Evolutionary conservation across 2,888 invertebrate genomes (phyloP).

Genomic region (Stegana nigrithorax): DNA sequence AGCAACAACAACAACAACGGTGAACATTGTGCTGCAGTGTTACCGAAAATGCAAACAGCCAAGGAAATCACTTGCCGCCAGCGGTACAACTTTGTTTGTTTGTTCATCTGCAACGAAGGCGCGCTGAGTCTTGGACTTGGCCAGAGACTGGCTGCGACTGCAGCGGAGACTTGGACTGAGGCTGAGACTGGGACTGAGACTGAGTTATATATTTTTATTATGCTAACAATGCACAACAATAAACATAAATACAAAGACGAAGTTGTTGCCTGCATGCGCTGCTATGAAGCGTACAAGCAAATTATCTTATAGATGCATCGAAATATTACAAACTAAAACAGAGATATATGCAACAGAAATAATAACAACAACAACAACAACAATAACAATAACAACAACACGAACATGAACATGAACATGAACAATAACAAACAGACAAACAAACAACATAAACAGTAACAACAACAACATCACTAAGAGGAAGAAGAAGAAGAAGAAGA

Average conservation of each 20-base stretch:
- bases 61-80: slow-evolving; percentile 4
- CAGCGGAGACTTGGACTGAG: neutral
- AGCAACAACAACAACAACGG: neutral
- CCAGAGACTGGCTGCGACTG: neutral
- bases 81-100: slow-evolving; percentile 10
- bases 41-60: neutral
- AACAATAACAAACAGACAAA: no score
- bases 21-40: no score
- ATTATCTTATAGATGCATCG: slow-evolving; percentile 60
- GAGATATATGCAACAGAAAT: slow-evolving; percentile 60
- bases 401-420: no score
- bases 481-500: no score
- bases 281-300: slow-evolving; percentile 31
- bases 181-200: neutral
- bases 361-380: no score
- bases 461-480: no score
- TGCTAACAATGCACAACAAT: slow-evolving; percentile 44
- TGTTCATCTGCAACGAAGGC: neutral
- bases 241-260: slow-evolving; percentile 20
- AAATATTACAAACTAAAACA: slow-evolving; percentile 62
- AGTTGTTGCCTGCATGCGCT: neutral
- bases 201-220: slow-evolving; percentile 50
- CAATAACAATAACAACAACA: slow-evolving; percentile 49
- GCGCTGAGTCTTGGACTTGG: neutral
- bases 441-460: slow-evolving; percentile 11